Evolutionary conservation across 2,797 vertebrate genomes (phyloP).

Genomic region (Manis crassicaudata): DNA sequence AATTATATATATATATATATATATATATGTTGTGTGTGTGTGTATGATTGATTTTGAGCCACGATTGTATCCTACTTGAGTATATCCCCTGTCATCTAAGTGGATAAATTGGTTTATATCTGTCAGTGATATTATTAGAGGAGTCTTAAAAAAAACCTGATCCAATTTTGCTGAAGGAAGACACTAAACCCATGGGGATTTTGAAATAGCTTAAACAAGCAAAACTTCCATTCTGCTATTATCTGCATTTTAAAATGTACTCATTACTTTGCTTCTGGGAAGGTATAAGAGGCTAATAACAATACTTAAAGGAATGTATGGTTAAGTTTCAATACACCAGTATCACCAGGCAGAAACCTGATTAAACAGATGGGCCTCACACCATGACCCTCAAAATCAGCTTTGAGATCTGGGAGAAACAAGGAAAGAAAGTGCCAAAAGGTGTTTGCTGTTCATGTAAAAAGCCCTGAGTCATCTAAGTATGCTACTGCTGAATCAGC

Average conservation of each 20-base stretch:
- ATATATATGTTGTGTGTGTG: no score
- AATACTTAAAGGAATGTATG: neutral
- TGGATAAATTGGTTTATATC: neutral
- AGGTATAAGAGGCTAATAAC: slow-evolving; percentile 18
- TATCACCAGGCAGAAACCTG: neutral
- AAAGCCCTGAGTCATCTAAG: neutral
- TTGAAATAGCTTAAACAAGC: slow-evolving; percentile 57
- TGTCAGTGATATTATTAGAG: neutral
- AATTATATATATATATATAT: no score
- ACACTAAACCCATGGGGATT: slow-evolving; percentile 19
- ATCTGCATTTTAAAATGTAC: slow-evolving; percentile 47
- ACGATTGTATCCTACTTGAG: neutral
- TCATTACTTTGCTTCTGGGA: slow-evolving; percentile 31
- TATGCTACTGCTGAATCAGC: neutral
- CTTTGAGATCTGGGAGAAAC: neutral
- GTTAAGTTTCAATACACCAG: slow-evolving; percentile 26
- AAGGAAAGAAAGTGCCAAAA: slow-evolving; percentile 10
- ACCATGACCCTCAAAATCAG: slow-evolving; percentile 30
- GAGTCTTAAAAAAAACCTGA: neutral
- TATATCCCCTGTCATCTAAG: neutral
- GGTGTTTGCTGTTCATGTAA: neutral
- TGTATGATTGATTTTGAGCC: neutral
- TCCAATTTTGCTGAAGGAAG: slow-evolving; percentile 53
- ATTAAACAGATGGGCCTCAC: slow-evolving; percentile 44
- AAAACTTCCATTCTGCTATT: slow-evolving; percentile 55